phyloP scores from a whole-genome alignment of 2,888 invertebrate species.

The Apamea sordens region DNA sequence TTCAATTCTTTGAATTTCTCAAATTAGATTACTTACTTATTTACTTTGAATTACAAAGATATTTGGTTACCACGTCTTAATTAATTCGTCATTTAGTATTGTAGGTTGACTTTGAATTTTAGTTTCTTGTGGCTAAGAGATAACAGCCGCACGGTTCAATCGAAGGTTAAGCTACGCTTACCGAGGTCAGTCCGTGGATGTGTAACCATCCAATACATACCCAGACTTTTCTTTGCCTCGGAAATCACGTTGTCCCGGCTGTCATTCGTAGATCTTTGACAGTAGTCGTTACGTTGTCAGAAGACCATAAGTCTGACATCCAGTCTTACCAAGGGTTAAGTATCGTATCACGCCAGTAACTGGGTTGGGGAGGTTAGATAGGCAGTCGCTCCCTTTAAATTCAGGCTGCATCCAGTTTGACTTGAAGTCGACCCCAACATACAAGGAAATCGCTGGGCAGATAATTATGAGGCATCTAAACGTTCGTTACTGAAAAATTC shows the following conservation, averaged over 20 bases:
- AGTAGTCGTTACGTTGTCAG: not conserved
- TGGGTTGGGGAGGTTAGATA: not conserved
- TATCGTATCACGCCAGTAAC: not conserved
- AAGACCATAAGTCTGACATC: not conserved
- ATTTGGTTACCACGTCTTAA: conserved; percentile 9
- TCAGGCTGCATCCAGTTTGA: not conserved
- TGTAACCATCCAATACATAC: not conserved
- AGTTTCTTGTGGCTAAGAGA: not conserved
- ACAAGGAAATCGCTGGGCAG: too few species aligned
- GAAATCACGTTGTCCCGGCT: not conserved
- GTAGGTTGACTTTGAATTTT: conserved; percentile 10
- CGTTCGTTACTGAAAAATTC: conserved; percentile 4
- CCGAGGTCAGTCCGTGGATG: not conserved
- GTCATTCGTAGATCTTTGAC: not conserved
- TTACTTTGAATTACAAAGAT: conserved; percentile 17
- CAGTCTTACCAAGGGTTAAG: not conserved
- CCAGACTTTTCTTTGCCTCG: not conserved
- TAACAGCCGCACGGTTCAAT: not conserved
- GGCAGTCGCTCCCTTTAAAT: not conserved
- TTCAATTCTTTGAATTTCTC: conserved; percentile 21
- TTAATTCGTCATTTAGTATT: conserved; percentile 20
- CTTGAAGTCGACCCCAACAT: not conserved
- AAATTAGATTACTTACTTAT: not conserved
- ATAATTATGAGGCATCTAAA: too few species aligned
- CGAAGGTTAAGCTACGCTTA: not conserved